Conservation (phyloP, 2,888 invertebrate species). For the Panopea generosa region DNA sequence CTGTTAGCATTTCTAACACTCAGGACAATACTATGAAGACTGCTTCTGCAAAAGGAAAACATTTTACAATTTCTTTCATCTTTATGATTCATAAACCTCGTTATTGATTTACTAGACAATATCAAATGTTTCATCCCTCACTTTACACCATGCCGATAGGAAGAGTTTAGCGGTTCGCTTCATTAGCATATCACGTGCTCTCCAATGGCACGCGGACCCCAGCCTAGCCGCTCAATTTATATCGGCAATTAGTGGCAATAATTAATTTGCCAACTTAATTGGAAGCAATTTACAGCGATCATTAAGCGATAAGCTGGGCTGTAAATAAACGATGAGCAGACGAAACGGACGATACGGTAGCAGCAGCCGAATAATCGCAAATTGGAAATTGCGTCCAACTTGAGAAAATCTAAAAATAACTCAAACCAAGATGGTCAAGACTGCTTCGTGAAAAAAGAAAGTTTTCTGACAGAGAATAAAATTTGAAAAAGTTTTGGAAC, state of each 20-base stretch:
- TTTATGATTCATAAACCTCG: too few relatives aligned
- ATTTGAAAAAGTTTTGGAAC: too few relatives aligned
- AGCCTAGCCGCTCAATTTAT: conserved; percentile 54
- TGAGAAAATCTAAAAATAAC: too few relatives aligned
- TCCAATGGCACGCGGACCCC: conserved; percentile 44
- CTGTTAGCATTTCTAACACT: too few relatives aligned
- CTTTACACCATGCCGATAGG: conserved; percentile 11
- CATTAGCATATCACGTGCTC: conserved; percentile 52
- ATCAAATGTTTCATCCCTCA: too few relatives aligned
- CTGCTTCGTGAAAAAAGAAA: too few relatives aligned
- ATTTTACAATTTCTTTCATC: too few relatives aligned
- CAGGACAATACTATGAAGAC: too few relatives aligned
- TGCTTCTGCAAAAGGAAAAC: too few relatives aligned
- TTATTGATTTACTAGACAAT: too few relatives aligned
- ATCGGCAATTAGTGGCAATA: conserved; percentile 61
- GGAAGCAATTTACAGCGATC: conserved; percentile 57
- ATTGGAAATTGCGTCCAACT: not conserved
- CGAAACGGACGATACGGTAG: conserved; percentile 14
- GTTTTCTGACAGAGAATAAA: too few relatives aligned
- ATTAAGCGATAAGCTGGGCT: conserved; percentile 50
- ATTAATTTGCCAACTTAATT: conserved; percentile 65
- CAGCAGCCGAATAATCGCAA: not conserved
- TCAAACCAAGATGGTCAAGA: too few relatives aligned
- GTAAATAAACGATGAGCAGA: conserved; percentile 30
- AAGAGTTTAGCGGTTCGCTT: conserved; percentile 1